Percentiles rank a stretch among this genome's conserved stretches.
These are phyloP conservation scores for Nannobrachium achirus DNA, from an alignment of 2,113 vertebrate genomes.

Conservation along the genomic window DNA sequence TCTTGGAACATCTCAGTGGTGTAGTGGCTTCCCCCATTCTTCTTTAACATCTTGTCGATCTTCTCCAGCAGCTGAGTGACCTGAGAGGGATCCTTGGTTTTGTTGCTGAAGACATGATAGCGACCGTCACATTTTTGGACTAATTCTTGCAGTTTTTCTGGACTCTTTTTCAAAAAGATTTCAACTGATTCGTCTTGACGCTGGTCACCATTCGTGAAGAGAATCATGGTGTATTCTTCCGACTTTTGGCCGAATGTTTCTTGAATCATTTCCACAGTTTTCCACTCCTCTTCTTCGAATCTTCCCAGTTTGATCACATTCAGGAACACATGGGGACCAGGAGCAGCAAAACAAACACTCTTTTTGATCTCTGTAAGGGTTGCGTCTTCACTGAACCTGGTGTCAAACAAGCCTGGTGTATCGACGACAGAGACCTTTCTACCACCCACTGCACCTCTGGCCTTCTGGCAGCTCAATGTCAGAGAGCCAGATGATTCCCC, in stretches of 20 bases:
- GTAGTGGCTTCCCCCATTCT: slow-evolving; percentile 15
- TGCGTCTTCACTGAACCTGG: too few species aligned
- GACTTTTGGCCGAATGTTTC: too few species aligned
- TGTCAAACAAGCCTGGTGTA: too few species aligned
- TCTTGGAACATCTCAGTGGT: slow-evolving; percentile 7
- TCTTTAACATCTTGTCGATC: slow-evolving; percentile 16
- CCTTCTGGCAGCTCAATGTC: too few species aligned
- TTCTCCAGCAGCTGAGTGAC: slow-evolving; percentile 24
- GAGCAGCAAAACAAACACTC: not conserved
- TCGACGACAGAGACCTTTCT: too few species aligned
- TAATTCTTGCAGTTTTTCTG: not conserved
- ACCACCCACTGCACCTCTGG: too few species aligned
- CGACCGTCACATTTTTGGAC: not conserved
- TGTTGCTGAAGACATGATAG: slow-evolving; percentile 10
- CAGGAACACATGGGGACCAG: slow-evolving; percentile 41
- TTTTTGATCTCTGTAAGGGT: too few species aligned
- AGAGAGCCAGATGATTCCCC: too few species aligned
- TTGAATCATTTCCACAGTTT: too few species aligned
- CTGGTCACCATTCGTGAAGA: not conserved
- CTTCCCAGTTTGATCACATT: too few species aligned
- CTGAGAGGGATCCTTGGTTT: slow-evolving; percentile 7
- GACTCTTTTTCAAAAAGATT: not conserved
- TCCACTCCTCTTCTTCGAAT: too few species aligned
- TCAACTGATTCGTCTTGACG: not conserved
- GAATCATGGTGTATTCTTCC: too few species aligned